Evolutionary conservation across 1,140 invertebrate species (phyloP), one percentile per base, ranked within the genome.

Genomic region (Heliothis virescens): DNA sequence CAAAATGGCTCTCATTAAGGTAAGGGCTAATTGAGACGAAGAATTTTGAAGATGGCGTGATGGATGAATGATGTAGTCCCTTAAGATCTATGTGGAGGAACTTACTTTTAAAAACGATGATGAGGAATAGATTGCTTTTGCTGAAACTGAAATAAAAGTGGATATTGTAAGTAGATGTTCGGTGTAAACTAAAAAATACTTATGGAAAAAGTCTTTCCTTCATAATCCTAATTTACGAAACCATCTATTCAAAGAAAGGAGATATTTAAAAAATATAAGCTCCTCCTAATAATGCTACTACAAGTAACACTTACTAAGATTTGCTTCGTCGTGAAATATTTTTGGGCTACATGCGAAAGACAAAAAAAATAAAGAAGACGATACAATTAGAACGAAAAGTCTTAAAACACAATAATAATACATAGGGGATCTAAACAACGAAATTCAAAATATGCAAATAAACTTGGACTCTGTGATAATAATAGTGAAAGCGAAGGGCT

Each of bases 401-500:
- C 15, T 34, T 41, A 16, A 63, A 62, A 15, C 1, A 7, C 13
- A 34, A 62, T 62, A 34, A 63, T 63, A 63, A 63, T 63, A 63
- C 60, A 63, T 16, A 34, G 13, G 60, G 60, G 29, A 41, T n/a
- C 13, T 13, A 63, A 7, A 63, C 29, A 63, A 63, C 21, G 29
- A 7, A 41, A 29, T n/a, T 41, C 13, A 34, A 26, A 63, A 63
- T 63, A 63, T 63, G 60, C 60, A 63, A 63, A 63, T 63, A 63
- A 16, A 18, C 5, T 29, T 34, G 60, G 60, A 62, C 60, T 26
- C 21, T 0, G 15, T 41, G 29, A 63, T 63, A 63, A 63, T 63
- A 63, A 63, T 63, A 63, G 60, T 41, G 29, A 63, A 63, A 63
- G 29, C 60, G 60, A 63, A 63, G 29, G 60, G 60, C 41, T 63